Conservation (phyloP, 2,888 invertebrate species). For the Xestia ashworthii region DNA sequence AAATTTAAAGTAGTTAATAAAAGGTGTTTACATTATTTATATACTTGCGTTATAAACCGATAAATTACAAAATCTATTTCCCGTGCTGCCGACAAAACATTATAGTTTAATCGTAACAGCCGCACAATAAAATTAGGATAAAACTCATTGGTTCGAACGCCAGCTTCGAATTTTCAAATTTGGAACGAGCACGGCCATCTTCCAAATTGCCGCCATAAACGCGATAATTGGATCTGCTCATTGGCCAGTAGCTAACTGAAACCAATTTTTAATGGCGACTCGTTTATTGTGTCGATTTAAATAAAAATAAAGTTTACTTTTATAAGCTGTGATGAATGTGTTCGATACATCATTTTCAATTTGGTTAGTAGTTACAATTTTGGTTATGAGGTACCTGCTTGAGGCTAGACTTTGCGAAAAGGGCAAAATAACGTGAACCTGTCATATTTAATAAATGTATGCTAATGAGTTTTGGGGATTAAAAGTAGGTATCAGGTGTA, state of each 20-base stretch:
- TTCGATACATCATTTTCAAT: slow-evolving; percentile 51
- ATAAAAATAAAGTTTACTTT: slow-evolving; percentile 48
- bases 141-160: slow-evolving; percentile 84
- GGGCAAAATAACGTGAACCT: slow-evolving; percentile 21
- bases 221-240: slow-evolving; percentile 87
- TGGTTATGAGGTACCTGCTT: slow-evolving; percentile 2
- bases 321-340: slow-evolving; percentile 45
- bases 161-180: slow-evolving; percentile 84
- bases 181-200: slow-evolving; percentile 84
- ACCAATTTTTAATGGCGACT: slow-evolving; percentile 78
- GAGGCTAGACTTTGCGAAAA: slow-evolving; percentile 22
- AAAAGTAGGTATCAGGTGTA: slow-evolving; percentile 34
- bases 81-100: slow-evolving; percentile 66
- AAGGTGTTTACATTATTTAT: slow-evolving; percentile 69
- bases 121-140: slow-evolving; percentile 85
- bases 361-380: slow-evolving; percentile 22
- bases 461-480: slow-evolving; percentile 39
- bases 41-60: slow-evolving; percentile 64
- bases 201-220: slow-evolving; percentile 87
- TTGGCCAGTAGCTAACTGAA: slow-evolving; percentile 87
- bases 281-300: slow-evolving; percentile 60
- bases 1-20: slow-evolving; percentile 61
- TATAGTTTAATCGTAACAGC: slow-evolving; percentile 74
- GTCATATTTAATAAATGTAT: slow-evolving; percentile 40
- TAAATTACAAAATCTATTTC: slow-evolving; percentile 70